phyloP scores from a whole-genome alignment of 2,113 vertebrate genomes.

The Aepyceros melampus region DNA sequence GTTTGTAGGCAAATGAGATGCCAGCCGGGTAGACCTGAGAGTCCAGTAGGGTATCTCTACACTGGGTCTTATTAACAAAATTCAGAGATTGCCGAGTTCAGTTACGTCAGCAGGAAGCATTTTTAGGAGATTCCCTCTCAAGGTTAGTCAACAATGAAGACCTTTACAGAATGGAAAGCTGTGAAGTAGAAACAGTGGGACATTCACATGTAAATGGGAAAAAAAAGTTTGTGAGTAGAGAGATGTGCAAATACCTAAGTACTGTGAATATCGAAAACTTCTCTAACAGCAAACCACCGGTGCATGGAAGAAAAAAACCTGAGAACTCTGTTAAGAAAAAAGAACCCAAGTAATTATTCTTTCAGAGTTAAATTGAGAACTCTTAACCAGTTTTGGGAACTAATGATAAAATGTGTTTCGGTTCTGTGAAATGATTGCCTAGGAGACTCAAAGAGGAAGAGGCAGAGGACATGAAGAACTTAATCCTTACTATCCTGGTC shows the following conservation, averaged over 20 bases:
- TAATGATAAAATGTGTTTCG: neutral
- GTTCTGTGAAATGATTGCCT: neutral
- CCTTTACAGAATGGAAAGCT: neutral
- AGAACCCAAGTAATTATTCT: neutral
- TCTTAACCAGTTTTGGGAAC: neutral
- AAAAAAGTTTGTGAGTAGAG: neutral
- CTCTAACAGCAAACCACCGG: neutral
- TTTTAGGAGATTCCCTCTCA: slow-evolving; percentile 43
- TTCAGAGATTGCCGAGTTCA: slow-evolving; percentile 9
- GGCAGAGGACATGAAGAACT: neutral
- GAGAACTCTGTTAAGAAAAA: neutral
- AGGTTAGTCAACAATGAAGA: slow-evolving; percentile 1
- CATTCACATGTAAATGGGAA: neutral
- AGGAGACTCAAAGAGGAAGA: neutral
- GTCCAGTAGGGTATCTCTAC: slow-evolving; percentile 14
- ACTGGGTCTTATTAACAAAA: neutral
- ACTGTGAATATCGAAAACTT: neutral
- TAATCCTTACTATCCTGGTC: neutral
- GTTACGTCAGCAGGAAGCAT: slow-evolving; percentile 39
- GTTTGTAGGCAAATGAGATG: slow-evolving; percentile 43
- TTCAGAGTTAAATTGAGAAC: neutral
- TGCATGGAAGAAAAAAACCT: neutral
- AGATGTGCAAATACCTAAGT: neutral
- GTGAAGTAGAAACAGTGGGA: neutral
- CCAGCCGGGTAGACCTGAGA: slow-evolving; percentile 52